Base-by-base conservation (phyloP, 2,888 invertebrate species). In the Cephus spinipes region DNA sequence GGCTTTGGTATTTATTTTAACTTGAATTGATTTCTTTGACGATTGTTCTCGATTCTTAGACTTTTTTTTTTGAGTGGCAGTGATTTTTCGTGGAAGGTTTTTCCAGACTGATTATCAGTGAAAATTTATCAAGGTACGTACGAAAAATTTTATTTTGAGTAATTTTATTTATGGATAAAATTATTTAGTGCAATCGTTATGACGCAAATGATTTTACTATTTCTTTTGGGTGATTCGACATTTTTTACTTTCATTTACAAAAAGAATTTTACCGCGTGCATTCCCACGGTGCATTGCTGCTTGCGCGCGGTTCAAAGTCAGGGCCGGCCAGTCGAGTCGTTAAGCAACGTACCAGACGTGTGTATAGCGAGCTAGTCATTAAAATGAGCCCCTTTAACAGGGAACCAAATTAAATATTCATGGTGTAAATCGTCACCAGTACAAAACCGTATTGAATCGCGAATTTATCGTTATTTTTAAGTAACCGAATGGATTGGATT, bases 281-380 rank as follows among this genome's bases (percentile, higher is more conserved):
- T 87, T 87, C 87, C 83, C 89, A 86, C 86, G 88, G 80, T 85
- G 81, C 74, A 79, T 77, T 33, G 23, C 31, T 68, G 36, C 69
- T 74, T 73, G 79, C 68, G 32, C 77, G 77, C 78, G 79, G 85
- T 85, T 86, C 84, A 87, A 86, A 86, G 87, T 87, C 88, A 89
- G 87, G 85, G 86, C 82, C 83, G 82, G n/a, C 78, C 34, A 35
- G 79, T 77, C 77, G 40, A 71, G 31, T n/a, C 75, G 77, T 79
- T 79, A 69, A 69, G 79, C 55, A 68, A 81, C 75, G 76, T 68
- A 77, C 68, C 31, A 75, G 34, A 74, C 74, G 69, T 73, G 55
- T 23, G 23, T 55, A 55, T 55, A 23, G 55, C 55, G 9, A 23
- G 55, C 55, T 55, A 55, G 55, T 55, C 55, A 55, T 55, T 23